Base-by-base conservation (phyloP, 1,140 invertebrate species). In the Asobara japonica region DNA sequence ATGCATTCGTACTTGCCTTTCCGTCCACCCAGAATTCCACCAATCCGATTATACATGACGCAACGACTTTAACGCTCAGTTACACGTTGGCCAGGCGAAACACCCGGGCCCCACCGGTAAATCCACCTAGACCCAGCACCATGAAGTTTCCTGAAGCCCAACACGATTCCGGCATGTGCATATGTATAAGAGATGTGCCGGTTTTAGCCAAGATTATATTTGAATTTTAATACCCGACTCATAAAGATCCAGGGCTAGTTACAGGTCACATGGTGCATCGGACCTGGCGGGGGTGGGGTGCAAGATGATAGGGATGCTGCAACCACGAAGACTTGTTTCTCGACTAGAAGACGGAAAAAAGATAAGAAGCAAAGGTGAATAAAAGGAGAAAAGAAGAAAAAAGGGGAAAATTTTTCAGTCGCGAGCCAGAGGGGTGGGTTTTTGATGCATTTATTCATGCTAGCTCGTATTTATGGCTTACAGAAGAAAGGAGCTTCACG, bases 361-460 rank as follows among this genome's bases (percentile, higher is more conserved):
- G 5, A n/a, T n/a, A n/a, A 31, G 36, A 73, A 64, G 13, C 10
- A 20, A 18, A 60, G 31, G 71, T 10, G 27, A n/a, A 25, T 20
- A 7, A 41, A 56, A 16, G 8, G 67, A 36, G 22, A 13, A 27
- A 18, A 33, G 25, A 73, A 62, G 31, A 31, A 72, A 65, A 76
- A 65, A 74, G 61, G 68, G 10, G 22, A 29, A 60, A 13, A 4
- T 6, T 8, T 16, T 6, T 13, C 5, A 27, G 51, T 4, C 2
- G 51, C 8, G 5, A 22, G 22, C 1, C 31, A 16, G 41, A 74
- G 69, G 38, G 74, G 73, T 71, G 75, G 75, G 71, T 38, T 33
- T 78, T 80, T 76, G 77, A 77, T 83, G 79, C 78, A 83, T 83
- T 83, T 84, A 84, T 83, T 83, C 80, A 84, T 84, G 80, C 75